These are phyloP conservation scores for Esox niger DNA, from an alignment of 2,113 vertebrate genomes.

Conservation along the genomic window DNA sequence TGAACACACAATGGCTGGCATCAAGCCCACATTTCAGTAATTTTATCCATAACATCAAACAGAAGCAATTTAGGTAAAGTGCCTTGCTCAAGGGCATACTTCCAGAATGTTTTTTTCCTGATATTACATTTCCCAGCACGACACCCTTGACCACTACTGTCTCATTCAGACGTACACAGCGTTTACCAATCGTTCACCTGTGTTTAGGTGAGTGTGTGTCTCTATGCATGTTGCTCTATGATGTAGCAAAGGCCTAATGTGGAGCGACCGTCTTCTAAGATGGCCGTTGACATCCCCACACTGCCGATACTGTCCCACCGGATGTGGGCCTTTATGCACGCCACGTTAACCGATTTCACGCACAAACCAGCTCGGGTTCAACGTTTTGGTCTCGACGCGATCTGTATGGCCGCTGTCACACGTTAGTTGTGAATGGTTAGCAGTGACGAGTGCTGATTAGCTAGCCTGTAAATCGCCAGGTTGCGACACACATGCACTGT, in stretches of 20 bases:
- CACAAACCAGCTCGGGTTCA: constrained; percentile 70
- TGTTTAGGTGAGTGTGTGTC: too few relatives aligned
- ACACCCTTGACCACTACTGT: too few relatives aligned
- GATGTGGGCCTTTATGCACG: constrained; percentile 72
- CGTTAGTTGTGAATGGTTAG: constrained; percentile 49
- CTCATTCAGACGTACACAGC: too few relatives aligned
- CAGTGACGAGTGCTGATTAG: constrained; percentile 54
- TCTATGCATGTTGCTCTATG: constrained; percentile 65
- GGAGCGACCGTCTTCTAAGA: constrained; percentile 51
- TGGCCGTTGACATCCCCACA: constrained; percentile 53
- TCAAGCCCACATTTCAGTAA: too few relatives aligned
- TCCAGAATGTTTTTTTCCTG: too few relatives aligned
- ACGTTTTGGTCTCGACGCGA: constrained; percentile 66
- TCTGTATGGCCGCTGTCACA: constrained; percentile 61
- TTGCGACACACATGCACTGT: constrained; percentile 59
- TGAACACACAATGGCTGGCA: background rate
- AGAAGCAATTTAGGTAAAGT: too few relatives aligned
- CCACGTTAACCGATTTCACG: constrained; percentile 69
- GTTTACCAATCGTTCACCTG: too few relatives aligned
- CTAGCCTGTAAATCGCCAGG: constrained; percentile 65
- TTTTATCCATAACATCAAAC: too few relatives aligned
- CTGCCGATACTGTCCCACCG: constrained; percentile 69
- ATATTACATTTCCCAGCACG: too few relatives aligned
- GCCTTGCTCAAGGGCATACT: too few relatives aligned
- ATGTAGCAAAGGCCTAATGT: constrained; percentile 57